Percentiles rank a stretch among this genome's conserved stretches.
Evolutionary conservation across 1,140 invertebrate genomes (phyloP).

Genomic region (Eubasilissa regina): DNA sequence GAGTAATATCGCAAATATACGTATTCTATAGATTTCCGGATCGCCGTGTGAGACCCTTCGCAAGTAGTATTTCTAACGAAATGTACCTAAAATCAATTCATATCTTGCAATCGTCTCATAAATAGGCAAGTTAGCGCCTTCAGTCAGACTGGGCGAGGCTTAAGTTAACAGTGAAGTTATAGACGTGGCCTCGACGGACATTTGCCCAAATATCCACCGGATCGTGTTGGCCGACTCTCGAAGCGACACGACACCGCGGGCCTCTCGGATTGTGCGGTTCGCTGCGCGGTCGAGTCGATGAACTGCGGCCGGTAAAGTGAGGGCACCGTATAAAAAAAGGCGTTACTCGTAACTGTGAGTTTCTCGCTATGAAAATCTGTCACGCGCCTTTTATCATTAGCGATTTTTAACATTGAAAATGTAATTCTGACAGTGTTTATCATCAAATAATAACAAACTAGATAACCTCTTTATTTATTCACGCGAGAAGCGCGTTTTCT

Average conservation of each 20-base stretch:
- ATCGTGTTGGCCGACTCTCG: conserved; percentile 4
- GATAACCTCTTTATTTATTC: conserved; percentile 31
- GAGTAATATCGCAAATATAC: too few species aligned
- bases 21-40: too few species aligned
- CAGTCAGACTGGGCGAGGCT: too few species aligned
- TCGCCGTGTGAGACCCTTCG: too few species aligned
- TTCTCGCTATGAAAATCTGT: too few species aligned
- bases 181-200: background rate
- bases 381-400: background rate
- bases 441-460: conserved; percentile 20
- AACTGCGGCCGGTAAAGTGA: background rate
- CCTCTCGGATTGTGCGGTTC: conserved; percentile 19
- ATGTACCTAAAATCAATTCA: too few species aligned
- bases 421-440: background rate
- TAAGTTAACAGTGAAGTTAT: too few species aligned
- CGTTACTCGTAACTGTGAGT: too few species aligned
- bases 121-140: too few species aligned
- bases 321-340: background rate
- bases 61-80: too few species aligned
- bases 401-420: background rate
- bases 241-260: conserved; percentile 30
- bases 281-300: background rate
- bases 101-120: too few species aligned
- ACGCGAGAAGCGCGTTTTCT: background rate
- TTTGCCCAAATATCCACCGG: conserved; percentile 13